Conservation (phyloP, 2,888 invertebrate species). For the Dorcus hopei region DNA sequence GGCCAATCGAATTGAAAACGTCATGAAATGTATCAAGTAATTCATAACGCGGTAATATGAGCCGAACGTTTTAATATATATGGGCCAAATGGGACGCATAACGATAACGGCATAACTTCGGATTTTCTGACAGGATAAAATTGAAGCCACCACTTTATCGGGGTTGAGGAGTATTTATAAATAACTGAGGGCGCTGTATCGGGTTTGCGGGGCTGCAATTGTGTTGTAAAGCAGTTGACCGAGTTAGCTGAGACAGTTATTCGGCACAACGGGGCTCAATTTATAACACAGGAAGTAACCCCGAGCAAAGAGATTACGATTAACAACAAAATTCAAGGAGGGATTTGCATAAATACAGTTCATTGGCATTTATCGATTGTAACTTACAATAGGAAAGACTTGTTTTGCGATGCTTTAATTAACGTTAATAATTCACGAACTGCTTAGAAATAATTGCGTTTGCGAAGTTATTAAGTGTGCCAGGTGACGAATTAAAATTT, state of each 20-base stretch:
- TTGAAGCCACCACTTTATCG: slow-evolving; percentile 27
- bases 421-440: neutral
- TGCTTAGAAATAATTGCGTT: neutral
- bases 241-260: slow-evolving; percentile 19
- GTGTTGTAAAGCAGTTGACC: slow-evolving; percentile 1
- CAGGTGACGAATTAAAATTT: neutral
- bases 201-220: neutral
- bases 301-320: too few relatives aligned
- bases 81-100: slow-evolving; percentile 5
- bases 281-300: neutral
- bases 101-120: slow-evolving; percentile 16
- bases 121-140: slow-evolving; percentile 21
- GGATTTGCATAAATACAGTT: too few relatives aligned
- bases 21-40: too few relatives aligned
- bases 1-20: too few relatives aligned
- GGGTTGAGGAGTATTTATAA: neutral
- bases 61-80: neutral
- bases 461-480: neutral
- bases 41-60: neutral
- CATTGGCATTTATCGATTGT: too few relatives aligned
- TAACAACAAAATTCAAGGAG: too few relatives aligned
- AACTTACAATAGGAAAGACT: too few relatives aligned
- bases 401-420: neutral
- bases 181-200: slow-evolving; percentile 1
- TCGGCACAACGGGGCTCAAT: slow-evolving; percentile 15